Percentiles rank a stretch among this genome's conserved stretches.
Conservation (phyloP, 92 coral and sea anemone genomes). For the Hydrozoanthus gracilis region DNA sequence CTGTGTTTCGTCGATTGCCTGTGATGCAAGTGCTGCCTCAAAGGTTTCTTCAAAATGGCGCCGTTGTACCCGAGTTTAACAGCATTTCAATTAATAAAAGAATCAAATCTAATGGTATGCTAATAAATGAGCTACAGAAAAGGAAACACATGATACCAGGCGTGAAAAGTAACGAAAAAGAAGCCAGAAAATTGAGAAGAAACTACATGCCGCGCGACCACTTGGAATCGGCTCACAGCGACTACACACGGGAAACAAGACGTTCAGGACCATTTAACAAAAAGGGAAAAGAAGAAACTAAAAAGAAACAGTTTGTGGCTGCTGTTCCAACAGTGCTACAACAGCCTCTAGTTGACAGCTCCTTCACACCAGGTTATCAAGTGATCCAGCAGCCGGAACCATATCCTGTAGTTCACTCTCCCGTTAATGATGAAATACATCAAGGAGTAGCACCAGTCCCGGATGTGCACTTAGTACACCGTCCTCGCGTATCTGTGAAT, state of each 20-base stretch:
- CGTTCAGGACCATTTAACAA: background rate
- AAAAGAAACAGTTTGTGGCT: constrained; percentile 20
- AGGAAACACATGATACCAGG: constrained; percentile 68
- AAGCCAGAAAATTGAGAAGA: background rate
- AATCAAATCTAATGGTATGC: constrained; percentile 72
- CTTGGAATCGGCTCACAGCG: background rate
- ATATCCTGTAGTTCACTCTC: background rate
- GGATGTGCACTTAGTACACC: background rate
- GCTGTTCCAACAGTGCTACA: background rate
- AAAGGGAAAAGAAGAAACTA: constrained; percentile 10
- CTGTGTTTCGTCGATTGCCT: constrained; percentile 80
- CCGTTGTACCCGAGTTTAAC: constrained; percentile 70
- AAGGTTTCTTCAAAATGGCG: constrained; percentile 77
- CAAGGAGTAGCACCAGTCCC: background rate
- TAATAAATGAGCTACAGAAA: constrained; percentile 68
- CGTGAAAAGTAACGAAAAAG: background rate
- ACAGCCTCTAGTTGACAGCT: background rate
- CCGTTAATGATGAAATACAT: background rate
- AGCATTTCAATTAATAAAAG: constrained; percentile 58
- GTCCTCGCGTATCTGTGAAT: constrained; percentile 10
- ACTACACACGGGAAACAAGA: background rate
- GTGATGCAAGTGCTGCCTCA: constrained; percentile 92
- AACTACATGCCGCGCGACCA: background rate
- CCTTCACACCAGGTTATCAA: background rate
- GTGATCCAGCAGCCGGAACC: background rate